Percentiles rank a stretch among this genome's conserved stretches.
These are phyloP conservation scores for Channa argus DNA, from an alignment of 2,113 vertebrate species.

Conservation along the genomic window DNA sequence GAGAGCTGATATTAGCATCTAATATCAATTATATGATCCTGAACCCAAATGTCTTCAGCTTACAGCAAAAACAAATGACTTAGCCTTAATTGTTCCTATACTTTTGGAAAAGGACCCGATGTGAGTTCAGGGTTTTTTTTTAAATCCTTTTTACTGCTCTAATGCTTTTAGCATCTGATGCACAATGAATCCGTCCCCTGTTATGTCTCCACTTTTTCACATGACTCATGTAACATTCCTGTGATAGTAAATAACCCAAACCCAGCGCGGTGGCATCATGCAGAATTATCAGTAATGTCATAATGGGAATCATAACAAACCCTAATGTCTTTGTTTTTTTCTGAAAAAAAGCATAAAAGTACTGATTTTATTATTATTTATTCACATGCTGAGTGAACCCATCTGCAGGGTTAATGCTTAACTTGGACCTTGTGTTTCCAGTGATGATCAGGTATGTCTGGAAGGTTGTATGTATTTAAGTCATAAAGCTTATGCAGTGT, in stretches of 20 bases:
- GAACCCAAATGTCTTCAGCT: too few species aligned
- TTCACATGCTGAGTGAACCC: neutral
- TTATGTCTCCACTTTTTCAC: neutral
- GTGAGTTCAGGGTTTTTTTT: neutral
- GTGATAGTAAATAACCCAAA: neutral
- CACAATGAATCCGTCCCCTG: neutral
- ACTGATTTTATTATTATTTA: too few species aligned
- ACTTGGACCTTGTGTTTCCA: neutral
- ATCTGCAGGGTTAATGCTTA: neutral
- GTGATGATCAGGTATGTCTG: neutral
- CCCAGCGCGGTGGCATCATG: neutral
- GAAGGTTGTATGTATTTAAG: neutral
- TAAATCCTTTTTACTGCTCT: neutral
- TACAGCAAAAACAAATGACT: too few species aligned
- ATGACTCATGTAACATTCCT: neutral
- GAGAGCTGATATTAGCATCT: too few species aligned
- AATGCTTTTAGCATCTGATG: slow-evolving; percentile 18
- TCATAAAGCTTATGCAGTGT: neutral
- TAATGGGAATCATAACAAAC: slow-evolving; percentile 1
- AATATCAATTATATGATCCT: too few species aligned
- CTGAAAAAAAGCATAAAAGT: neutral
- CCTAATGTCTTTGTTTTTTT: neutral
- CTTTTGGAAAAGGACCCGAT: too few species aligned
- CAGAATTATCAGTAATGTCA: neutral
- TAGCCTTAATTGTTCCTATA: too few species aligned